Conservation (phyloP, 2,797 vertebrate genomes). For the Philypnodon macrostomus region DNA sequence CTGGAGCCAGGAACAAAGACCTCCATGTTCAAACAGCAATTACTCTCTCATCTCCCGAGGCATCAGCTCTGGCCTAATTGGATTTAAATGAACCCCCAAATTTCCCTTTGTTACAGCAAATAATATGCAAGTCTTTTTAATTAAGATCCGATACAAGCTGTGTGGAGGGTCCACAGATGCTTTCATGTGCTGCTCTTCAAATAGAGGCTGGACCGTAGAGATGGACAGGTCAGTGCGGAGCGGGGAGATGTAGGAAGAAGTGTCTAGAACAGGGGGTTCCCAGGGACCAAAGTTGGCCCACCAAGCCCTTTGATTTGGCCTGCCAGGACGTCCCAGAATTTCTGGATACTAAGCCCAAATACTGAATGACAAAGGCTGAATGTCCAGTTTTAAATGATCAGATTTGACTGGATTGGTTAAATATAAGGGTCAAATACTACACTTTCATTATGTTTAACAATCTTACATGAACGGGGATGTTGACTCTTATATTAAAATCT, state of each 20-base stretch:
- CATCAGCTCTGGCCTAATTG: slow-evolving; percentile 95
- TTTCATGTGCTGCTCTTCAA: slow-evolving; percentile 91
- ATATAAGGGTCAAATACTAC: no score
- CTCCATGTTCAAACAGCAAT: slow-evolving; percentile 91
- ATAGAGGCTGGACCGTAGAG: slow-evolving; percentile 47
- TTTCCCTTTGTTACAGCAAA: slow-evolving; percentile 95
- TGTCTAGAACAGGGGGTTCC: slow-evolving; percentile 9
- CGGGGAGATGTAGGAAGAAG: slow-evolving; percentile 34
- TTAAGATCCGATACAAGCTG: slow-evolving; percentile 92
- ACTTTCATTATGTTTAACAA: no score
- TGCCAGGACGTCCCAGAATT: no score
- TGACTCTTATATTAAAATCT: no score
- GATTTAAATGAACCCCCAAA: slow-evolving; percentile 99
- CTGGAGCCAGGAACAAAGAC: slow-evolving; percentile 94
- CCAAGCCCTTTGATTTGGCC: no score
- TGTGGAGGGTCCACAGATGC: slow-evolving; percentile 74
- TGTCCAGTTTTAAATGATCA: no score
- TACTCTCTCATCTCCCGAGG: slow-evolving; percentile 93
- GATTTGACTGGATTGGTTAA: no score
- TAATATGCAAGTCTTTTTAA: slow-evolving; percentile 96
- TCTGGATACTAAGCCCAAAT: no score
- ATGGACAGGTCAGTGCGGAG: slow-evolving; percentile 48
- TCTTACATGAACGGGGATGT: no score
- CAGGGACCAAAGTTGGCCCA: no score
- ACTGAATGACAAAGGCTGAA: no score